phyloP scores from a whole-genome alignment of 2,113 vertebrate genomes.

The Strix aluco region DNA sequence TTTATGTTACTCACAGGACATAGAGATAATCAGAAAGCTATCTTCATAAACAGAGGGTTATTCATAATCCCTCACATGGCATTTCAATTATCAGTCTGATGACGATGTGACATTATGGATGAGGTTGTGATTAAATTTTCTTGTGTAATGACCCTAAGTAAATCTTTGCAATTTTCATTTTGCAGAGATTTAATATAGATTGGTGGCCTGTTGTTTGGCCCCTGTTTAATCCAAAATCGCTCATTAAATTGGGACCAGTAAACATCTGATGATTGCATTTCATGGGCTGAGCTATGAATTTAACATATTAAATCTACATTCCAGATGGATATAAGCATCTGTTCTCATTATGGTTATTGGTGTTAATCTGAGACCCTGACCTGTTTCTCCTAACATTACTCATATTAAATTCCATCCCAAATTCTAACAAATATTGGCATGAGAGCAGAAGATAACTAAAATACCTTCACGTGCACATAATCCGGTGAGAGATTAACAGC shows the following conservation, averaged over 20 bases:
- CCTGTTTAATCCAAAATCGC: slow-evolving; percentile 88
- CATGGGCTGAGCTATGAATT: slow-evolving; percentile 75
- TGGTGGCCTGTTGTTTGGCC: slow-evolving; percentile 83
- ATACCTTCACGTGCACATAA: slow-evolving; percentile 20
- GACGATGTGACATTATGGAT: slow-evolving; percentile 64
- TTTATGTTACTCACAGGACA: slow-evolving; percentile 72
- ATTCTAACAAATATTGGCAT: background rate
- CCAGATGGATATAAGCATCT: slow-evolving; percentile 81
- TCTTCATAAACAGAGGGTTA: slow-evolving; percentile 82
- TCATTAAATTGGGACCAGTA: slow-evolving; percentile 84
- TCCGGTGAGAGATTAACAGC: background rate
- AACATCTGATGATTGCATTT: slow-evolving; percentile 82
- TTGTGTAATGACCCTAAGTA: slow-evolving; percentile 85
- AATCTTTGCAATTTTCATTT: slow-evolving; percentile 98
- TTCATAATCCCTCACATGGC: slow-evolving; percentile 80
- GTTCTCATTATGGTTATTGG: slow-evolving; percentile 79
- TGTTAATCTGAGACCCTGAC: slow-evolving; percentile 80
- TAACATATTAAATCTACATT: slow-evolving; percentile 69
- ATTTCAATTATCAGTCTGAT: slow-evolving; percentile 76
- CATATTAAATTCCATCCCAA: slow-evolving; percentile 73
- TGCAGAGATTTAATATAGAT: slow-evolving; percentile 95
- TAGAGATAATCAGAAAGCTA: slow-evolving; percentile 78
- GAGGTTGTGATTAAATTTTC: slow-evolving; percentile 90
- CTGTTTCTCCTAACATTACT: slow-evolving; percentile 77
- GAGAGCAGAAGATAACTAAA: background rate